Base-by-base conservation (phyloP, 1,140 invertebrate species). In the Frieseomelitta varia region DNA sequence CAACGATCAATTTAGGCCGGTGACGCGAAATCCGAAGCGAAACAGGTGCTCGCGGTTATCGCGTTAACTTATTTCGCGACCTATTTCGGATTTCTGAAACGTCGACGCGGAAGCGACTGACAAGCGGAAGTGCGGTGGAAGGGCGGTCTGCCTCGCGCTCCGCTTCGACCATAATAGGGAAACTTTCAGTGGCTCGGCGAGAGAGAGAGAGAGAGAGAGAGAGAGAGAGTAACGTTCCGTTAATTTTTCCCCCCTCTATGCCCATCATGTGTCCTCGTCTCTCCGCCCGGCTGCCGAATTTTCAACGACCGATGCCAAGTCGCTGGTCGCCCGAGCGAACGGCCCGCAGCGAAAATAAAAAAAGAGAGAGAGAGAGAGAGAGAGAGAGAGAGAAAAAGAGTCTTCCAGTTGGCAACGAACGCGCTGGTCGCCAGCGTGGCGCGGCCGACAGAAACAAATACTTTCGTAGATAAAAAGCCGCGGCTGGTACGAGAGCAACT, bases 341-440 rank as follows among this genome's bases (percentile, higher is more conserved):
- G n/a, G n/a, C 74, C 81, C 24, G 21, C 53, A 11, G 65, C 81
- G 53, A 69, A 47, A 27, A 34, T 53, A 63, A 24, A 21, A 55
- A 53, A 79, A 53, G 47, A 78, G 69, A 84, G 78, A 75, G 71
- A 34, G 55, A 17, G 6, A 39, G 61, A 30, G 21, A n/a, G 34
- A 63, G 19, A 21, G 55, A 53, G 71, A 53, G 56, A 78, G 69
- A 84, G 78, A 75, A 78, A 39, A 39, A 21, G 39, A 6, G 39
- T 47, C 71, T 83, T 79, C n/a, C 65, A 61, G 81, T 84, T 84
- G 81, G 81, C 81, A 84, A 84, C 75, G 65, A 69, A 71, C 71
- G 21, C 34, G 21, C 24, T 27, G 21, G 53, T 51, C 74, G 69
- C 30, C 53, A 53, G 21, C 21, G 19, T 55, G 61, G n/a, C 51